A percentile compares a stretch with the other conserved stretches of the same genome.
phyloP scores from a whole-genome alignment of 2,113 vertebrate species.

The Ia io region DNA sequence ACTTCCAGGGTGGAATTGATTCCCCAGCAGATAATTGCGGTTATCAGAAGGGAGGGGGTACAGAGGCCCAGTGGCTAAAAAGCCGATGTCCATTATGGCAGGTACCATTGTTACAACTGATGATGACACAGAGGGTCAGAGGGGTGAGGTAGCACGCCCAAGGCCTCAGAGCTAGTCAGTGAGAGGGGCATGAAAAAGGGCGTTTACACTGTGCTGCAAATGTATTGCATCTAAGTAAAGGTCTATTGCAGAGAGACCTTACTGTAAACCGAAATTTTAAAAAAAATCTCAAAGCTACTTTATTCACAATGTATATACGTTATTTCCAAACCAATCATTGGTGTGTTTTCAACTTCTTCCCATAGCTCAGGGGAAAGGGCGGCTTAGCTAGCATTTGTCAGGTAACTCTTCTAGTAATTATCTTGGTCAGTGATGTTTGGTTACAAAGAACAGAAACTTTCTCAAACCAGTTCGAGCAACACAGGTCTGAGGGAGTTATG shows the following conservation, averaged over 20 bases:
- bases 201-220: background rate
- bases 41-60: background rate
- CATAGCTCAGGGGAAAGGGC: background rate
- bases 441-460: background rate
- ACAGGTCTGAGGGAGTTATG: background rate
- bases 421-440: background rate
- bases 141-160: background rate
- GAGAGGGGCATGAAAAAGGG: background rate
- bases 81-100: background rate
- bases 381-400: background rate
- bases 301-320: background rate
- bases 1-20: background rate
- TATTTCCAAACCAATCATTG: background rate
- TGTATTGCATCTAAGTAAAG: background rate
- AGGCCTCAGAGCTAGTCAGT: background rate
- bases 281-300: background rate
- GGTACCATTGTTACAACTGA: background rate
- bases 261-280: background rate
- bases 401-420: background rate
- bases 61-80: background rate
- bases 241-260: background rate
- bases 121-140: background rate
- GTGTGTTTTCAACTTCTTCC: background rate
- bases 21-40: background rate
- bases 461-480: background rate